Percentiles rank a stretch among this genome's conserved stretches.
Evolutionary conservation across 2,113 vertebrate genomes (phyloP).

Genomic region (Riparia riparia): DNA sequence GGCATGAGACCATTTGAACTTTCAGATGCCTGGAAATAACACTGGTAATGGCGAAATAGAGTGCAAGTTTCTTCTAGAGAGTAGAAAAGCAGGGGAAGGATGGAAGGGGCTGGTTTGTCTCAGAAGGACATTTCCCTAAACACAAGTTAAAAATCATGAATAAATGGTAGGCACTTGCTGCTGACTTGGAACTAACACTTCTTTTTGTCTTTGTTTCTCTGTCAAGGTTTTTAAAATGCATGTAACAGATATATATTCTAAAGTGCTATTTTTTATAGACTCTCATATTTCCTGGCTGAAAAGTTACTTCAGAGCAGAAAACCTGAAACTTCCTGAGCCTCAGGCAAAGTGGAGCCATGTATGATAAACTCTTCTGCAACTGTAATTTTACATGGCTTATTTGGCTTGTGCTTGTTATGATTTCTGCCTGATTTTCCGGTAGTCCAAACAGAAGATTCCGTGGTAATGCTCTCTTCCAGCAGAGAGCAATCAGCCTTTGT

Average conservation of each 20-base stretch:
- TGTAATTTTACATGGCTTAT: not conserved
- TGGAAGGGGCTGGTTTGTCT: not conserved
- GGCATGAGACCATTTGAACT: not conserved
- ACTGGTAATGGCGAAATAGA: not conserved
- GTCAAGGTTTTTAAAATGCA: not conserved
- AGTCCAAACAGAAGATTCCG: not conserved
- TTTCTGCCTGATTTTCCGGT: not conserved
- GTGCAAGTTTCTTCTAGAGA: not conserved
- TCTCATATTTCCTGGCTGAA: not conserved
- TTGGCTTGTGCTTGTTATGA: not conserved
- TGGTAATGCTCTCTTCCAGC: not conserved
- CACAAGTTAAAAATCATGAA: not conserved
- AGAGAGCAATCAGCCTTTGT: not conserved
- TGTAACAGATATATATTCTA: not conserved
- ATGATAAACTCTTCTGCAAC: not conserved
- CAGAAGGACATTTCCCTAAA: not conserved
- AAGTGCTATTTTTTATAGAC: not conserved
- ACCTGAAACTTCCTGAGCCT: not conserved
- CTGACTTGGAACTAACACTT: not conserved
- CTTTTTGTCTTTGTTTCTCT: not conserved
- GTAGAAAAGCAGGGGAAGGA: not conserved
- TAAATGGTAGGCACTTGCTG: not conserved
- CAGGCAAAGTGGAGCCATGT: not conserved
- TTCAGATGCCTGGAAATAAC: not conserved
- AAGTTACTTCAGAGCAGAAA: not conserved